Evolutionary conservation across 1,140 invertebrate genomes (phyloP).

Genomic region (Bombus waltoni): DNA sequence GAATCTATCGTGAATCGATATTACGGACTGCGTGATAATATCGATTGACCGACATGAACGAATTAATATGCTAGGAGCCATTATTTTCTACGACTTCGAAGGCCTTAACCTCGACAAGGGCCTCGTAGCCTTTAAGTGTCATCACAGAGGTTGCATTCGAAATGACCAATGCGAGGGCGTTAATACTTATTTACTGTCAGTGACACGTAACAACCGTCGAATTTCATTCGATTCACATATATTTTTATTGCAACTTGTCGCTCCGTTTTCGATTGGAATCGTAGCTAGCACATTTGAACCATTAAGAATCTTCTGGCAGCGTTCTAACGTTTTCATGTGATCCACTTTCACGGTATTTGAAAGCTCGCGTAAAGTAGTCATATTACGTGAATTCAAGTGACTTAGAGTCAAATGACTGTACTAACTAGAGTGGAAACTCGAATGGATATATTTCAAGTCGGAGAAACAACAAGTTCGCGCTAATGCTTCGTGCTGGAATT

Average conservation of each 20-base stretch:
- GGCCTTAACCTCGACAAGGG: slow-evolving; percentile 64
- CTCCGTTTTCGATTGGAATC: neutral
- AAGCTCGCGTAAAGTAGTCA: neutral
- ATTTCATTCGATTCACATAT: neutral
- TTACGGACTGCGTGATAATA: neutral
- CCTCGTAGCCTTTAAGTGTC: slow-evolving; percentile 42
- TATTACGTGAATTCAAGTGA: neutral
- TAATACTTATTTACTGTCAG: slow-evolving; percentile 1
- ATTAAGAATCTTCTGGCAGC: neutral
- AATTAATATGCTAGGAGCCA: slow-evolving; percentile 50
- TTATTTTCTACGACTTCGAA: slow-evolving; percentile 59
- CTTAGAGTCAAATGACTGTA: neutral
- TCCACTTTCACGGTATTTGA: too few species aligned
- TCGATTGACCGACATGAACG: neutral
- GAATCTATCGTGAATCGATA: neutral
- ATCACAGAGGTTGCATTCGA: slow-evolving; percentile 56
- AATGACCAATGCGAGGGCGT: slow-evolving; percentile 44
- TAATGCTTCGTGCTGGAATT: too few species aligned
- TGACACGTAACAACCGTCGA: slow-evolving; percentile 1
- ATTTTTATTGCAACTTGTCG: too few species aligned
- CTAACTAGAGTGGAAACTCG: too few species aligned
- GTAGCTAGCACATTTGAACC: neutral
- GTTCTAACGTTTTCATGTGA: neutral
- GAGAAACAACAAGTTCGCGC: too few species aligned
- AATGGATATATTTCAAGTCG: too few species aligned